phyloP scores from a whole-genome alignment of 1,140 invertebrate species.

The Andricus grossulariae region DNA sequence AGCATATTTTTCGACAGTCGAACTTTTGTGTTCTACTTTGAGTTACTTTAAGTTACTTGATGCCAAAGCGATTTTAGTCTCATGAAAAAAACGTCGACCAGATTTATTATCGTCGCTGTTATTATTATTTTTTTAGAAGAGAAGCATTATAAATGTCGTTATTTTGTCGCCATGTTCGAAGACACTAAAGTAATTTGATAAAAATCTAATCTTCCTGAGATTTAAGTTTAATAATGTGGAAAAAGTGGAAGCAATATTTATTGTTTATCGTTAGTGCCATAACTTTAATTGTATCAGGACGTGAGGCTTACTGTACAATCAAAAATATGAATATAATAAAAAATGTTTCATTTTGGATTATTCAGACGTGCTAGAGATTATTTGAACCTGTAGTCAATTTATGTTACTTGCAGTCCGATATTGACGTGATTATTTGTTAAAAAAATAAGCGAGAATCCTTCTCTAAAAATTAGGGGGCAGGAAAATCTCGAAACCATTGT shows the following conservation, averaged over 20 bases:
- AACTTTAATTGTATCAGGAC: constrained; percentile 36
- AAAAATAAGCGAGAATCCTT: no score
- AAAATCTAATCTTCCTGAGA: constrained; percentile 3
- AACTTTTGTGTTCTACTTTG: constrained; percentile 11
- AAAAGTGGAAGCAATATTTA: constrained; percentile 39
- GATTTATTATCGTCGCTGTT: constrained; percentile 8
- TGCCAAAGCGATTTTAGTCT: constrained; percentile 53
- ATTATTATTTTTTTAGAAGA: constrained; percentile 7
- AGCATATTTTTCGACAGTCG: constrained; percentile 33
- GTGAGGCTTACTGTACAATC: constrained; percentile 41
- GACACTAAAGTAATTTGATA: constrained; percentile 34
- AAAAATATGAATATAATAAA: constrained; percentile 1
- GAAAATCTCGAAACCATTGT: no score
- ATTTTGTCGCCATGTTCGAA: background rate
- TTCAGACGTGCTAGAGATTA: no score
- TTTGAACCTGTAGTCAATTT: no score
- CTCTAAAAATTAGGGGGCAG: no score
- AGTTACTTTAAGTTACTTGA: constrained; percentile 51
- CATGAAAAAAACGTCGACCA: background rate
- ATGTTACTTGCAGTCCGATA: no score
- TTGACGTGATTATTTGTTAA: no score
- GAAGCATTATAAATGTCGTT: constrained; percentile 18
- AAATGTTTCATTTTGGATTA: constrained; percentile 4
- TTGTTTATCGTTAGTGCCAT: constrained; percentile 58
- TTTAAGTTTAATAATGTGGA: constrained; percentile 28